Evolutionary conservation across 2,113 vertebrate genomes (phyloP).

Genomic region (Caretta caretta): DNA sequence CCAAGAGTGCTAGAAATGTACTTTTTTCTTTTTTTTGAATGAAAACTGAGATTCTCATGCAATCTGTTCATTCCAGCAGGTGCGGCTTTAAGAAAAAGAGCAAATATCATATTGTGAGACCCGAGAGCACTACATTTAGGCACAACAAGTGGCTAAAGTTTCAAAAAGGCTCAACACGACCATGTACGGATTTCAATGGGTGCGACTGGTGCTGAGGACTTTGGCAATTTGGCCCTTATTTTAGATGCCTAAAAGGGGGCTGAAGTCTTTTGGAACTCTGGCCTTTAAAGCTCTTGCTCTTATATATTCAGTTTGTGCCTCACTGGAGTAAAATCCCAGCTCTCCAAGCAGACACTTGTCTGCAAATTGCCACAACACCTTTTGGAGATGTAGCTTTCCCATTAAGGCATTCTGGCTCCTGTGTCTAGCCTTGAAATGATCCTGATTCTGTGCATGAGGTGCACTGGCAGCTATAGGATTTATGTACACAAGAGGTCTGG

Average conservation of each 20-base stretch:
- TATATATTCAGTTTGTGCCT: slow-evolving; percentile 1
- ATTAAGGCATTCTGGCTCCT: slow-evolving; percentile 3
- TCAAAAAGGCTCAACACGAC: background rate
- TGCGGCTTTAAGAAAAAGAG: background rate
- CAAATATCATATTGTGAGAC: background rate
- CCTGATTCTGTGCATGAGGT: slow-evolving; percentile 45
- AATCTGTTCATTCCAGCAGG: background rate
- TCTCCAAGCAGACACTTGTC: background rate
- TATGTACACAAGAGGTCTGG: background rate
- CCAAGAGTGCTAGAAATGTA: background rate
- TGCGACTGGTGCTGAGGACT: background rate
- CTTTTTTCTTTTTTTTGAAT: background rate
- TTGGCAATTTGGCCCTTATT: background rate
- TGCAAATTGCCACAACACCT: slow-evolving; percentile 32
- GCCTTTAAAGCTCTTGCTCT: background rate
- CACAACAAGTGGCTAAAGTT: background rate
- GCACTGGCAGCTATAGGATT: slow-evolving; percentile 42
- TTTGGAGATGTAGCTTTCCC: slow-evolving; percentile 45
- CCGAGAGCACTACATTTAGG: background rate
- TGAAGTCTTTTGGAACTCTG: background rate
- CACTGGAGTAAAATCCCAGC: background rate
- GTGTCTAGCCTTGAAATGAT: slow-evolving; percentile 35
- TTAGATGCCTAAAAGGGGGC: background rate
- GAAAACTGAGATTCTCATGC: background rate
- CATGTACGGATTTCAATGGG: background rate